A percentile compares a stretch with the other conserved stretches of the same genome.
Conservation (phyloP, 1,140 invertebrate genomes). For the Hyposmocoma kahamanoa region DNA sequence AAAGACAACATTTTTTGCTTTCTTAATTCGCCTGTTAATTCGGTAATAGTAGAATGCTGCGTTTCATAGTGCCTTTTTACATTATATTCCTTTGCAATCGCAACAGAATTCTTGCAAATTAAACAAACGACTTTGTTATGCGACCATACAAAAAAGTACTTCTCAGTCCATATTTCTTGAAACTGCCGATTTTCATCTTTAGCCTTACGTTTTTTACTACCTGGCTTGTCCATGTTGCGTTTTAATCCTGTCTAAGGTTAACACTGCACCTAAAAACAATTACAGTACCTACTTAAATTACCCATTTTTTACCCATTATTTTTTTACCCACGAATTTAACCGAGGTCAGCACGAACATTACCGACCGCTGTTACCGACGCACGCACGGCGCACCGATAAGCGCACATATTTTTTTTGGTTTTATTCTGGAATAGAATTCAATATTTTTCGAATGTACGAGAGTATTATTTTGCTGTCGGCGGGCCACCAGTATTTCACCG, state of each 20-base stretch:
- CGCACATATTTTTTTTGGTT: too few relatives aligned
- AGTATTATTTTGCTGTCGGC: too few relatives aligned
- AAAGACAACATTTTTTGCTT: neutral
- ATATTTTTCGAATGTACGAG: too few relatives aligned
- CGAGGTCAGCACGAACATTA: too few relatives aligned
- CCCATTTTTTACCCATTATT: too few relatives aligned
- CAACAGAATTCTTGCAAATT: neutral
- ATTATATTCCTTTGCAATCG: neutral
- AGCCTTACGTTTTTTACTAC: constrained; percentile 2
- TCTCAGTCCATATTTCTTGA: constrained; percentile 1
- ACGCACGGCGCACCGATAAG: too few relatives aligned
- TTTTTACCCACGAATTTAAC: too few relatives aligned
- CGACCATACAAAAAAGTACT: constrained; percentile 1
- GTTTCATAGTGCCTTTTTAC: neutral
- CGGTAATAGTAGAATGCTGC: neutral
- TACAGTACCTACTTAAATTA: too few relatives aligned
- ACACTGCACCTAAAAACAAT: neutral
- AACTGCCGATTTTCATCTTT: neutral
- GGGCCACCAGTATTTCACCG: too few relatives aligned
- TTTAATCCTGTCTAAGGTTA: neutral
- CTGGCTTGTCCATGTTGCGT: neutral
- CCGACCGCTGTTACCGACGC: too few relatives aligned
- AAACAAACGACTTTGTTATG: neutral
- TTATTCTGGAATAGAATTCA: too few relatives aligned
- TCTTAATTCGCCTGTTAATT: constrained; percentile 1